Evolutionary conservation across 2,888 invertebrate genomes (phyloP).

Genomic region (Callyntrura guangdongensis): DNA sequence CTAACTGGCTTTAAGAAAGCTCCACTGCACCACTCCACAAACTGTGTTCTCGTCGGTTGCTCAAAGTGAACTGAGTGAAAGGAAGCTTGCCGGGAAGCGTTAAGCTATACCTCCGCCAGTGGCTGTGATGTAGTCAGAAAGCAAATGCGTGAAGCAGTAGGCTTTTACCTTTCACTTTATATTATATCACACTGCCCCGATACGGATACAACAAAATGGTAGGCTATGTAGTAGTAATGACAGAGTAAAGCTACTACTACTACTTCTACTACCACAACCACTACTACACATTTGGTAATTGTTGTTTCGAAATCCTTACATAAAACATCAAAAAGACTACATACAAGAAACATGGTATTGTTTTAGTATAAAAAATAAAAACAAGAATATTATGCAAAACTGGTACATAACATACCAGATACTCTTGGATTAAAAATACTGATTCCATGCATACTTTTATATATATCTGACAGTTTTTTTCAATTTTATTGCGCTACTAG

Average conservation of each 20-base stretch:
- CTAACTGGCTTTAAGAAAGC: constrained; percentile 27
- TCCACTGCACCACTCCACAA: constrained; percentile 31
- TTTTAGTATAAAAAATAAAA: neutral
- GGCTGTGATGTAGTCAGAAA: neutral
- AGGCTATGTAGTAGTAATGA: neutral
- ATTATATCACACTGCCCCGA: constrained; percentile 54
- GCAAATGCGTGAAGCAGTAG: constrained; percentile 3
- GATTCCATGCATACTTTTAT: too few relatives aligned
- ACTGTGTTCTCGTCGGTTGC: constrained; percentile 67
- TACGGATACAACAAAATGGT: neutral
- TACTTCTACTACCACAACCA: too few relatives aligned
- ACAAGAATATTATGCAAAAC: too few relatives aligned
- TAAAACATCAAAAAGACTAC: neutral
- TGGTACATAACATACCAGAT: too few relatives aligned
- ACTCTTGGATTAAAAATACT: too few relatives aligned
- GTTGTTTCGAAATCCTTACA: neutral
- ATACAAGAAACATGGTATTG: neutral
- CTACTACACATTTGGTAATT: neutral
- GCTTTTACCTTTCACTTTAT: constrained; percentile 5
- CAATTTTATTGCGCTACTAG: neutral
- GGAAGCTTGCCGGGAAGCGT: constrained; percentile 40
- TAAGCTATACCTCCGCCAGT: constrained; percentile 6
- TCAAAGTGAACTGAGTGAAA: constrained; percentile 60
- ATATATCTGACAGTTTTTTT: constrained; percentile 19
- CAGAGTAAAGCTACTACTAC: too few relatives aligned